Base-by-base conservation (phyloP, 2,113 vertebrate species). In the Nesogale talazaci region DNA sequence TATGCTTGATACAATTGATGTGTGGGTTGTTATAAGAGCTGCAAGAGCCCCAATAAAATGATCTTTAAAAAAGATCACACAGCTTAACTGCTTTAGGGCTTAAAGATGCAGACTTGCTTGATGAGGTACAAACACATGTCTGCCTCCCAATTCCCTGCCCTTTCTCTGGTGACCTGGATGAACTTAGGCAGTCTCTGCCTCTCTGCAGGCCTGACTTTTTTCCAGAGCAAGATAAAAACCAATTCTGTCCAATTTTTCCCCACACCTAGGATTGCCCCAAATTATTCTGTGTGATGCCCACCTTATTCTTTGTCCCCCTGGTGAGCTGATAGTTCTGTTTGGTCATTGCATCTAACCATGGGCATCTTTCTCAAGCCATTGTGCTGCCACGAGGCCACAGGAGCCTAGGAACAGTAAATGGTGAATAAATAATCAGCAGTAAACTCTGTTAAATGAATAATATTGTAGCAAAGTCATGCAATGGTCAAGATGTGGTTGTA, bases 191-290 rank as follows among this genome's bases (percentile, higher is more conserved):
- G 77, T 81, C 10, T 67, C 72, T 95, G 89, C 40, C 70, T 91
- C 27, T 95, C 91, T 46, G 25, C 67, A n/a, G 34, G 34, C 52
- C 22, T 94, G 82, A 57, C 10, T 92, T 93, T 40, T 90, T 96
- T 42, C 0, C n/a, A 90, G 17, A 93, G 46, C 88, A 90, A 94
- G 31, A 94, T 23, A 59, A 52, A 86, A 72, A n/a, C 40, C 81
- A 57, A 57, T n/a, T 57, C 7, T 29, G 38, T 5, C 46, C 46
- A 61, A 22, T 46, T 59, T 56, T 78, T 16, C 36, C 59, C 67
- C 31, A 27, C 38, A 36, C 3, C 31, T 69, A 59, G 46, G 76
- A 56, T 42, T 20, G 5, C 57, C 42, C 6, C 61, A 83, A 31
- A 25, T 52, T 25, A 59, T 57, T 34, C 77, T 76, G 19, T 19